Evolutionary conservation across 2,797 vertebrate species (phyloP), one percentile per base, ranked within the genome.

Genomic region (Denticeps clupeoides): DNA sequence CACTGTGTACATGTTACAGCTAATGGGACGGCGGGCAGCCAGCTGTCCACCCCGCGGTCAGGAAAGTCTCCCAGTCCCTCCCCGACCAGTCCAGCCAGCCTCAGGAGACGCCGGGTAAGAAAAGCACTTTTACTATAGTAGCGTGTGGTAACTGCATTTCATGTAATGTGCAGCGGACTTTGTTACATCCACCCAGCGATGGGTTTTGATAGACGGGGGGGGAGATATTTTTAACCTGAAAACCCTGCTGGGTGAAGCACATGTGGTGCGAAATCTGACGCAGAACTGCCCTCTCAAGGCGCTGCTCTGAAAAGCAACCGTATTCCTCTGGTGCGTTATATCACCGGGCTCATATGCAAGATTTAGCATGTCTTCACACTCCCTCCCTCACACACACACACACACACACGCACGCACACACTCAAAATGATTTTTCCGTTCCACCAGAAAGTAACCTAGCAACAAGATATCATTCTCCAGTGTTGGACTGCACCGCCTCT

Each of bases 61-160:
- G 91, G 92, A 65, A 99, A 97, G 72, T 97, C 94, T 51, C 90
- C 90, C 41, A 95, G 91, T 58, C 93, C 88, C 3, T 92, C 93
- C 62, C 88, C 92, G 56, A 96, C 94, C 65, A 99, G 94, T 71
- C 94, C 93, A 9, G 90, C 89, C 58, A 97, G 93, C 70, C 87
- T 93, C 60, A 75, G 90, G 68, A 90, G 89, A 83, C 84, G 89
- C 71, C 89, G 89, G 89, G 94, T 99, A 86, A 86, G 77, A 56
- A 12, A 41, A n/a, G 9, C 4, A 1, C 56, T 19, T 4, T n/a
- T 15, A 19, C 4, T 19, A 7, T 12, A 3, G 25, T 4, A 25
- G 24, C 25, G 24, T 25, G 24, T 25, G 7, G 25, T 25, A 7
- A 4, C 4, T 25, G 24, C 24, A 25, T 5, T 4, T 24, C 4